A percentile compares a stretch with the other conserved stretches of the same genome.
These are phyloP conservation scores for Pungitius pungitius DNA, from an alignment of 2,113 vertebrate species.

Conservation along the genomic window DNA sequence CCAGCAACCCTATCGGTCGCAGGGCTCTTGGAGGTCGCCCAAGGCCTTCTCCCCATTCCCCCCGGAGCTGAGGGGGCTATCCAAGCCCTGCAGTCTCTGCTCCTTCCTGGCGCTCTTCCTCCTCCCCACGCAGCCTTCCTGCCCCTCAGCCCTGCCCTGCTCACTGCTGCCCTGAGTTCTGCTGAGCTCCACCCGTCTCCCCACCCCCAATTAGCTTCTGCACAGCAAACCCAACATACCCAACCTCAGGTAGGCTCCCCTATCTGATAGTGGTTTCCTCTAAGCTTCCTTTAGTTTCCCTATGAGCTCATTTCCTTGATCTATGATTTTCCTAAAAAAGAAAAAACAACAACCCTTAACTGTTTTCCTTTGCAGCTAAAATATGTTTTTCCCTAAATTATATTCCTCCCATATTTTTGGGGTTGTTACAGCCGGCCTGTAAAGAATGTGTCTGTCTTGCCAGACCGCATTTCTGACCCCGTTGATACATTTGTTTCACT, in stretches of 20 bases:
- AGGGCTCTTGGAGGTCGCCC: constrained; percentile 83
- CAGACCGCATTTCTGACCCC: neutral
- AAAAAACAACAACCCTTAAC: no score
- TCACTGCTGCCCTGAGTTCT: constrained; percentile 84
- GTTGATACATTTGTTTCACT: neutral
- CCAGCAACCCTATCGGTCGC: constrained; percentile 80
- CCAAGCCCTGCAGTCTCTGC: constrained; percentile 80
- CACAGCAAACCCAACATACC: constrained; percentile 76
- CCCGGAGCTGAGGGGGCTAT: constrained; percentile 71
- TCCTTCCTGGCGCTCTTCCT: constrained; percentile 79
- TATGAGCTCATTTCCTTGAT: constrained; percentile 16
- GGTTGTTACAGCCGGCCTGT: neutral
- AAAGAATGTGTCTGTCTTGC: neutral
- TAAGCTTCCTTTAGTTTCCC: constrained; percentile 10
- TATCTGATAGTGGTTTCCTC: constrained; percentile 29
- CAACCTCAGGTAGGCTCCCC: constrained; percentile 75
- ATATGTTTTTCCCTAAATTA: neutral
- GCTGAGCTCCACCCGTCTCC: constrained; percentile 72
- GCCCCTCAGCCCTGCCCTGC: constrained; percentile 85
- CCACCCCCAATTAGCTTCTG: constrained; percentile 68
- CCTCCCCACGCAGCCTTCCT: constrained; percentile 80
- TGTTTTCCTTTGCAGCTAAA: neutral
- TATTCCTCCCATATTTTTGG: constrained; percentile 18
- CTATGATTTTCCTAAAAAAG: constrained; percentile 9
- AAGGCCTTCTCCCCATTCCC: constrained; percentile 81